Evolutionary conservation across 2,113 vertebrate species (phyloP).

Genomic region (Cardinalis cardinalis): DNA sequence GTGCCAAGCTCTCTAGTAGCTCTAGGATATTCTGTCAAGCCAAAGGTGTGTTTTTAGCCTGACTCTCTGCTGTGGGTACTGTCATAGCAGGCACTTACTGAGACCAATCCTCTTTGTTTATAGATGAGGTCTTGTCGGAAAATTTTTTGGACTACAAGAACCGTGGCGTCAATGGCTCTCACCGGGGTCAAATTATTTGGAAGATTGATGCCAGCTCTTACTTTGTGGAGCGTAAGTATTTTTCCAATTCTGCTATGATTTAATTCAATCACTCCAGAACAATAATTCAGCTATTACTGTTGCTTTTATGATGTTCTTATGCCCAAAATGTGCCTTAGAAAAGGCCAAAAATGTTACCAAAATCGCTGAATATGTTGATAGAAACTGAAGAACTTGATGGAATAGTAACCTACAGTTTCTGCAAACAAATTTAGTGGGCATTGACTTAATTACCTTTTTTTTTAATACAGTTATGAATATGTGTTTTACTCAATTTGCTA

Average conservation of each 20-base stretch:
- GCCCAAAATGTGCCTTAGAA: not conserved
- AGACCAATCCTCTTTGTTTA: not conserved
- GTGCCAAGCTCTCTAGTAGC: not conserved
- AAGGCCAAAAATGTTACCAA: not conserved
- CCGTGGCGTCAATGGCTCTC: constrained; percentile 92
- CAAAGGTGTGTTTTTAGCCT: not conserved
- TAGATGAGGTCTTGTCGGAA: constrained; percentile 92
- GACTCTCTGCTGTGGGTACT: not conserved
- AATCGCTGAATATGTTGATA: not conserved
- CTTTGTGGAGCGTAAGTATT: constrained; percentile 88
- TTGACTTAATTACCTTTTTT: not conserved
- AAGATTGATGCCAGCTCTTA: constrained; percentile 91
- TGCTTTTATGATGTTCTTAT: not conserved
- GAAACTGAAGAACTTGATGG: not conserved
- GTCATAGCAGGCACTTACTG: not conserved
- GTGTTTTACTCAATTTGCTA: not conserved
- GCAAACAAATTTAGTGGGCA: not conserved
- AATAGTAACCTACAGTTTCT: not conserved
- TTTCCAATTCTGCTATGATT: not conserved
- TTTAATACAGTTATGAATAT: not conserved
- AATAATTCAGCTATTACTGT: not conserved
- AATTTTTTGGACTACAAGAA: constrained; percentile 99
- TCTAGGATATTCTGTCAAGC: not conserved
- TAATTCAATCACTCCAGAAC: not conserved
- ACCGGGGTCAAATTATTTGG: constrained; percentile 95